Evolutionary conservation across 2,888 invertebrate species (phyloP).

Genomic region (Agelastica alni): DNA sequence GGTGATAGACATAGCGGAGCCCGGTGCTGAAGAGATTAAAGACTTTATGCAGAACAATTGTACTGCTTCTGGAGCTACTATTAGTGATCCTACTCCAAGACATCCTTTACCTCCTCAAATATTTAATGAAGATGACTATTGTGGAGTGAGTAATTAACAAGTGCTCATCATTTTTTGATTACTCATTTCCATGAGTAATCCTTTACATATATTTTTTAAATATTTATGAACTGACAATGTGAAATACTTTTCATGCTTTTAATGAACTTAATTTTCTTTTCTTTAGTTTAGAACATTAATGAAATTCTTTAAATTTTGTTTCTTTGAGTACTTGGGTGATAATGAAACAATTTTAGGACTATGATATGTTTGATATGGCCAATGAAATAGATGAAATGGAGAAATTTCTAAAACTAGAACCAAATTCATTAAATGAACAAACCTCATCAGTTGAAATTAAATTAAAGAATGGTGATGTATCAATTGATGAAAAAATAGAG

Average conservation of each 20-base stretch:
- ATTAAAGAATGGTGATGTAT: slow-evolving; percentile 47
- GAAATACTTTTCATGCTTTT: too few species aligned
- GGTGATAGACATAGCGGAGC: slow-evolving; percentile 92
- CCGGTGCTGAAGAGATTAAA: slow-evolving; percentile 84
- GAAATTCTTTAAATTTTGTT: too few species aligned
- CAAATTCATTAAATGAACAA: slow-evolving; percentile 58
- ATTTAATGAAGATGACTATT: slow-evolving; percentile 89
- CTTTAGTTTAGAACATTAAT: too few species aligned
- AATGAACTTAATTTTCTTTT: too few species aligned
- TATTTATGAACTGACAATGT: too few species aligned
- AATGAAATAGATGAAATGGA: slow-evolving; percentile 90
- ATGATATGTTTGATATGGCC: slow-evolving; percentile 88
- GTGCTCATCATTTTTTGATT: neutral
- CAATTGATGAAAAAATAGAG: slow-evolving; percentile 44
- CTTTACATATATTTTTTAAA: too few species aligned
- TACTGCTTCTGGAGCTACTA: slow-evolving; percentile 73
- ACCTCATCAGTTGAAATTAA: slow-evolving; percentile 58
- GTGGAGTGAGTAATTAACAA: slow-evolving; percentile 72
- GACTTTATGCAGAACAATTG: slow-evolving; percentile 91
- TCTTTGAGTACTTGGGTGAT: too few species aligned
- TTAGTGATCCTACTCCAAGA: slow-evolving; percentile 72
- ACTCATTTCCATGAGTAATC: neutral
- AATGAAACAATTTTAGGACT: too few species aligned
- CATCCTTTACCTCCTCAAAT: slow-evolving; percentile 91
- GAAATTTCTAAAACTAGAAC: slow-evolving; percentile 80